Percentiles rank a stretch among this genome's conserved stretches.
These are phyloP conservation scores for Eulithis testata DNA, from an alignment of 2,888 invertebrate genomes.

Conservation along the genomic window DNA sequence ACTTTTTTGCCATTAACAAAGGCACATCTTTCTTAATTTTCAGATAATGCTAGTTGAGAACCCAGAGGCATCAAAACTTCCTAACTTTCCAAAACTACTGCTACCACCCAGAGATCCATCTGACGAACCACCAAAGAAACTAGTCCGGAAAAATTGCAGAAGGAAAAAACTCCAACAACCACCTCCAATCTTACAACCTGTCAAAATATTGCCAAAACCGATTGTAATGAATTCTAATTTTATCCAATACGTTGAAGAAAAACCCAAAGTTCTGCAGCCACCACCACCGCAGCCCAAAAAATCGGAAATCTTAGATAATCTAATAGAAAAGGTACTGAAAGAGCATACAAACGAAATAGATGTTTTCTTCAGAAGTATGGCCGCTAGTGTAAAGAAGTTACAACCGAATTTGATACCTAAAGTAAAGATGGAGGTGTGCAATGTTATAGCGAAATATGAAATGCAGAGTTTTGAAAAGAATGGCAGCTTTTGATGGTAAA, in stretches of 20 bases:
- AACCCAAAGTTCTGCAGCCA: slow-evolving; percentile 46
- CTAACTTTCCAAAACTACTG: slow-evolving; percentile 55
- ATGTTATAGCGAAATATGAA: slow-evolving; percentile 80
- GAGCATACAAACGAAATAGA: slow-evolving; percentile 80
- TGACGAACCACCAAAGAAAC: slow-evolving; percentile 64
- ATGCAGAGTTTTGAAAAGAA: slow-evolving; percentile 79
- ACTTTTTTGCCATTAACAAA: background rate
- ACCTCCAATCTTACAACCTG: slow-evolving; percentile 64
- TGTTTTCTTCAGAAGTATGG: slow-evolving; percentile 80
- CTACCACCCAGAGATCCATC: slow-evolving; percentile 51
- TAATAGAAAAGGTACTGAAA: slow-evolving; percentile 75
- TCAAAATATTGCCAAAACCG: slow-evolving; percentile 79
- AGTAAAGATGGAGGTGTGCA: slow-evolving; percentile 82
- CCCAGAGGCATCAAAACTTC: slow-evolving; percentile 55
- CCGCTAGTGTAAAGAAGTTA: slow-evolving; percentile 78
- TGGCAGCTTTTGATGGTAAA: slow-evolving; percentile 35
- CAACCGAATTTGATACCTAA: slow-evolving; percentile 79
- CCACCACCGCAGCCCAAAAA: slow-evolving; percentile 38
- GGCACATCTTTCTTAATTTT: slow-evolving; percentile 33
- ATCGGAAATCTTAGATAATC: slow-evolving; percentile 71
- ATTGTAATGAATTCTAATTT: slow-evolving; percentile 68
- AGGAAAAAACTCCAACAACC: slow-evolving; percentile 67
- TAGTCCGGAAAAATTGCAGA: slow-evolving; percentile 61
- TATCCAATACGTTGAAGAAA: slow-evolving; percentile 68
- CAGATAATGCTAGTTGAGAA: slow-evolving; percentile 75